Evolutionary conservation across 1,140 invertebrate species (phyloP), one percentile per base, ranked within the genome.

Genomic region (Hypothenemus hampei): DNA sequence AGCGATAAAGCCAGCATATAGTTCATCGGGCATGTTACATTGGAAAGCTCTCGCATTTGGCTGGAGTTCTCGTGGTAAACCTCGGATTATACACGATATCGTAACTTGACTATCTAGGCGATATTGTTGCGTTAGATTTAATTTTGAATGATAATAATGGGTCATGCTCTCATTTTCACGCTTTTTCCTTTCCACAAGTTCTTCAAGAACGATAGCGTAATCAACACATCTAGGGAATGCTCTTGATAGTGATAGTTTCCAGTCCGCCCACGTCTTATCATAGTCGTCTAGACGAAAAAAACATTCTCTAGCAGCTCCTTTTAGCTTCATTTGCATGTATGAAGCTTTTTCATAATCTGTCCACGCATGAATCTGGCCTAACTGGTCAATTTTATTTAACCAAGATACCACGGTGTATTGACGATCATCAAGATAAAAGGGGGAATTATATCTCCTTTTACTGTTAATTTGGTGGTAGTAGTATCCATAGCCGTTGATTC

Each of bases 321-420:
- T 1, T 15, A 41, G 19, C 20, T 40, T 36, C 18, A 18, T 44
- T 13, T 50, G 47, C 31, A 41, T 36, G 20, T 33, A 29, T 6
- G 31, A 3, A 1, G 31, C 11, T 24, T 50, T 50, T 40, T 50
- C 36, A n/a, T 50, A 36, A 1, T 40, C 33, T 1, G 47, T 50
- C 47, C 47, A 40, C n/a, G 33, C 3, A 26, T 50, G 13, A 1
- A 50, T 50, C 1, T 40, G 1, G 1, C 1, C 1, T 2, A 50
- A 19, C 21, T 50, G 47, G 2, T 39, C 31, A 1, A 40, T 50
- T 41, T 50, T 48, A 35, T 31, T 36, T 4, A 48, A 7, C 24
- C 24, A 48, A 3, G 24, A 5, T 3, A 36, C 33, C 1, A 48
- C 31, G 1, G 24, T 48, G 2, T 31, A 13, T 3, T 36, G 2